Evolutionary conservation across 2,113 vertebrate species (phyloP).

Genomic region (Climacteris rufus): DNA sequence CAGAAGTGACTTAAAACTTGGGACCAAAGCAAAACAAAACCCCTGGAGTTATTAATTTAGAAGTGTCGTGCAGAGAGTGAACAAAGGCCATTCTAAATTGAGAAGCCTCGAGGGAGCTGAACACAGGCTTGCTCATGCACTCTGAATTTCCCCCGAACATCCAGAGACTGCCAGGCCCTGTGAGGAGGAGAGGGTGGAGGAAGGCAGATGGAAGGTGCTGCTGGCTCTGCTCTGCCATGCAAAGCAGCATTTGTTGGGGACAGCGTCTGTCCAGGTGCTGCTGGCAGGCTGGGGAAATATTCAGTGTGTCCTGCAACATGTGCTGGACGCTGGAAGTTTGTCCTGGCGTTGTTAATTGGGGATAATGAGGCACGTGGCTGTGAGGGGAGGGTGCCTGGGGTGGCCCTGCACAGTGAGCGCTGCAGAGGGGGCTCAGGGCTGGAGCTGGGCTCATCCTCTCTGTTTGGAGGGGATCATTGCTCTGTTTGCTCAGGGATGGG

Average conservation of each 20-base stretch:
- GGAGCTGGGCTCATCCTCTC: not conserved
- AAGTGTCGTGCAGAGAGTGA: not conserved
- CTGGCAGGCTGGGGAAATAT: not conserved
- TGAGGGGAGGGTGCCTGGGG: not conserved
- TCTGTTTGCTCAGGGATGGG: not conserved
- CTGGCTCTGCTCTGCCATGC: too few relatives aligned
- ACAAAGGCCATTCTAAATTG: constrained; percentile 2
- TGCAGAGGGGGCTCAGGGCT: too few relatives aligned
- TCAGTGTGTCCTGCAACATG: accelerated
- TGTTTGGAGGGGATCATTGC: accelerated
- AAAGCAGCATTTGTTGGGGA: not conserved
- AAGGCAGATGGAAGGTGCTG: not conserved
- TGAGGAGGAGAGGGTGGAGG: not conserved
- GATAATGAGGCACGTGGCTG: not conserved
- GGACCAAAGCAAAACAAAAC: not conserved
- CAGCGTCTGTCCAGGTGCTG: not conserved
- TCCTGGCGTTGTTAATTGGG: not conserved
- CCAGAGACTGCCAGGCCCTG: not conserved
- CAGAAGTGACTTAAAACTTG: not conserved
- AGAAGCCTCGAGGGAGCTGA: not conserved
- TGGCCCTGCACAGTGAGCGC: not conserved
- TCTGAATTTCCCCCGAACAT: not conserved
- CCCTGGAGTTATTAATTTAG: not conserved
- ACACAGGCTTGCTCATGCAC: not conserved
- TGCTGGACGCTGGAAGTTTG: not conserved